Evolutionary conservation across 2,113 vertebrate genomes (phyloP).

Genomic region (Meleagris gallopavo): DNA sequence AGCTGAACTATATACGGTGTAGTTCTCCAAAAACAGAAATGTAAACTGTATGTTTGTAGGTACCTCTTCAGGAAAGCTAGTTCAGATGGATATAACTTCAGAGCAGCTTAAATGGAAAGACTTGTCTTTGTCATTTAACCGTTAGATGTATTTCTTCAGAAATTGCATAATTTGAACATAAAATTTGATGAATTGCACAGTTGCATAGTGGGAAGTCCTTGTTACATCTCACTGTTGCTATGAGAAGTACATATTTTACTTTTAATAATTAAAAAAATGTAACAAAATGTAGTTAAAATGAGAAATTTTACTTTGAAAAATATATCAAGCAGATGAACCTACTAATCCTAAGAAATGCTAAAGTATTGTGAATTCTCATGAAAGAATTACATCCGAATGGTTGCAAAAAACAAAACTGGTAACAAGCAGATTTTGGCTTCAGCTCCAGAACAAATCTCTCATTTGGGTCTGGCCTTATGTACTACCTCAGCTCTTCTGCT

Average conservation of each 20-base stretch:
- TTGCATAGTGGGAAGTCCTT: conserved; percentile 4
- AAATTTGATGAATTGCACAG: not conserved
- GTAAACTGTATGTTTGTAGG: not conserved
- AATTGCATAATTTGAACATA: conserved; percentile 17
- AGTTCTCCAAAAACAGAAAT: not conserved
- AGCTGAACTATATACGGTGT: not conserved
- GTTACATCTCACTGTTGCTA: not conserved
- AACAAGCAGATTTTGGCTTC: not conserved
- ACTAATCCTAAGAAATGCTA: not conserved
- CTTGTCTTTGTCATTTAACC: not conserved
- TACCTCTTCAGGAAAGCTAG: not conserved
- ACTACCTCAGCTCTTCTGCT: not conserved
- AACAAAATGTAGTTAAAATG: conserved; percentile 30
- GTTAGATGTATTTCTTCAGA: conserved; percentile 5
- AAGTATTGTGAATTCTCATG: not conserved
- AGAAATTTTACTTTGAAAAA: not conserved
- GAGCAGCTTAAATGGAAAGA: not conserved
- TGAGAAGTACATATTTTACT: not conserved
- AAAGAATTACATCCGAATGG: not conserved
- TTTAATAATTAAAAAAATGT: not conserved
- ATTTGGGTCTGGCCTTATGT: not conserved
- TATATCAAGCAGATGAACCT: not conserved
- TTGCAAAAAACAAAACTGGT: not conserved
- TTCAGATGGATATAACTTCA: not conserved
- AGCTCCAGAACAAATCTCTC: not conserved